Evolutionary conservation across 2,888 invertebrate genomes (phyloP), one percentile per base, ranked within the genome.

Genomic region (Apamea sordens): DNA sequence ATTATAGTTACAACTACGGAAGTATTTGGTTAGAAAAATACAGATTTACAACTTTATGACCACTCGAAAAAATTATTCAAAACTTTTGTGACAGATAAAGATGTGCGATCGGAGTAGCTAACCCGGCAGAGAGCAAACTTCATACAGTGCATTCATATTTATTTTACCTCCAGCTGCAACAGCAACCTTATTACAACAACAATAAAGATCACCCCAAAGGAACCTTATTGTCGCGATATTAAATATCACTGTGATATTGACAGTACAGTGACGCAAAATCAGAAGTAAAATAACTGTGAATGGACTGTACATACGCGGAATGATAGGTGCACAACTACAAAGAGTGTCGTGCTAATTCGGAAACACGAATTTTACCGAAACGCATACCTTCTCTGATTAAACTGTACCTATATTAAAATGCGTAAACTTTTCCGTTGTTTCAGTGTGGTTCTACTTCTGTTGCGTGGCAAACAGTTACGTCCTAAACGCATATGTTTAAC

Each of bases 361-460:
- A n/a, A 41, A n/a, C 18, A 67, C n/a, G 67, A 68, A 68, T 2
- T 18, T 68, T 68, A 28, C 11, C 68, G 44, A 68, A 68, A 7
- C 21, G 28, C 68, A 68, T 68, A 68, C 10, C 11, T 21, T 21
- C 11, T 28, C 47, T 69, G 13, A 6, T 13, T 69, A 13, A 21
- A 69, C 21, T 28, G 68, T 69, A 21, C 4, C 13, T 69, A 32
- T 5, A 65, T 10, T 44, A 53, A 2, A 36, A 61, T 24, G 7
- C 15, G 11, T 61, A 53, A 41, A 70, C 77, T 1, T 50, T 68
- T 69, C 2, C 67, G 83, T 91, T 87, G 72, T 94, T 94, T 67
- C 93, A 94, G 94, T 92, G 44, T 94, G 94, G 94, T 80, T 92
- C n/a, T 94, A 94, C 83, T 94, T 93, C 83, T 85, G 93, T 24